Conservation (phyloP, 2,797 vertebrate species). For the Lepidocolaptes lacrymiger region DNA sequence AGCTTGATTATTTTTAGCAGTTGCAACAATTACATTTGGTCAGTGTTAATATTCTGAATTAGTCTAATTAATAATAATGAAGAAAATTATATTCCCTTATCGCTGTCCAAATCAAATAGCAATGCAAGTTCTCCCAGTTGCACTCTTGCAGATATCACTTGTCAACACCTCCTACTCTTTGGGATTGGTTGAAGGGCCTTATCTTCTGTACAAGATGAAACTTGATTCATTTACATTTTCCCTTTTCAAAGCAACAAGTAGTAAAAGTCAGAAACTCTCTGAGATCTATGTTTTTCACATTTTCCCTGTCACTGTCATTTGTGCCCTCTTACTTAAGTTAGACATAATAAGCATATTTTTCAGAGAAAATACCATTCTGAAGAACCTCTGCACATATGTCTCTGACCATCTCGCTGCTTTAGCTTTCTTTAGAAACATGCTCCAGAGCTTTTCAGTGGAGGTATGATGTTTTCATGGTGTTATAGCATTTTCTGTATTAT, state of each 20-base stretch:
- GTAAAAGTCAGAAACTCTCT: not conserved
- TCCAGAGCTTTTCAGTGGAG: not conserved
- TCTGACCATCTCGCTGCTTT: not conserved
- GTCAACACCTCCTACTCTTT: slow-evolving; percentile 41
- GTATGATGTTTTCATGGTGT: not conserved
- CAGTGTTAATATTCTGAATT: slow-evolving; percentile 8
- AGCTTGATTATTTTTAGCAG: slow-evolving; percentile 25
- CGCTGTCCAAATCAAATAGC: not conserved
- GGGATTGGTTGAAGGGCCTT: not conserved
- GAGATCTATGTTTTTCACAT: not conserved
- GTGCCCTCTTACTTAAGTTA: not conserved
- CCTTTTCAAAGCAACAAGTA: not conserved
- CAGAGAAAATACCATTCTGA: not conserved
- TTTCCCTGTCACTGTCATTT: not conserved
- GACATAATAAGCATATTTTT: not conserved
- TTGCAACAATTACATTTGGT: slow-evolving; percentile 47
- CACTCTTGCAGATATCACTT: not conserved
- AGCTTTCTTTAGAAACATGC: not conserved
- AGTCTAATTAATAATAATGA: not conserved
- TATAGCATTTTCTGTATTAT: not conserved
- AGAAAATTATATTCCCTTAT: slow-evolving; percentile 16
- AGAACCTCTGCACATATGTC: not conserved
- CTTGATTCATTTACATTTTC: slow-evolving; percentile 5
- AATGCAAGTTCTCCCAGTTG: slow-evolving; percentile 33
- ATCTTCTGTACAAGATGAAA: slow-evolving; percentile 38